phyloP scores from a whole-genome alignment of 2,888 invertebrate genomes.

The Meta bourneti region DNA sequence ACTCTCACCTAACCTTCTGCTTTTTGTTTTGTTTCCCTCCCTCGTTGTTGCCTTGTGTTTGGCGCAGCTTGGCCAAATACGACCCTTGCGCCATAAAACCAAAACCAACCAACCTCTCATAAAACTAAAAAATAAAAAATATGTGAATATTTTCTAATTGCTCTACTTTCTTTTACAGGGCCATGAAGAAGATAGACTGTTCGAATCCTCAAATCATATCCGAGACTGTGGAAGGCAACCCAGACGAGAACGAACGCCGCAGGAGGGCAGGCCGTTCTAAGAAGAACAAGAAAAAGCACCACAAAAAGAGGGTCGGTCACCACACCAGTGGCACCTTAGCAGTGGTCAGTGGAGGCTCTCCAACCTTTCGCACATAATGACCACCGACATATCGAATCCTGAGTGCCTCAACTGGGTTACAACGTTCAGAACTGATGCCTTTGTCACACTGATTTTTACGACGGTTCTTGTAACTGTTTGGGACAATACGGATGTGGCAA shows the following conservation, averaged over 20 bases:
- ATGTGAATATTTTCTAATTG: too few relatives aligned
- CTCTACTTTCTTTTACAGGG: constrained; percentile 63
- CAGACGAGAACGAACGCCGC: constrained; percentile 36
- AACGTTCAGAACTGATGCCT: background rate
- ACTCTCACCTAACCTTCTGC: too few relatives aligned
- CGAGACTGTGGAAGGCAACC: constrained; percentile 56
- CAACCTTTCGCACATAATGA: constrained; percentile 61
- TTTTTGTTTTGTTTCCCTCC: too few relatives aligned
- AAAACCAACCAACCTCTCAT: too few relatives aligned
- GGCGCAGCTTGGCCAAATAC: too few relatives aligned
- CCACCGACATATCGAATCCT: constrained; percentile 26
- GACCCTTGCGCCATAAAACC: too few relatives aligned
- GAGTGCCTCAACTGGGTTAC: background rate
- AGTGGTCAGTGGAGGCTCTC: constrained; percentile 69
- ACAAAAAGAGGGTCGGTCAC: constrained; percentile 43
- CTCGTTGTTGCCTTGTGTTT: too few relatives aligned
- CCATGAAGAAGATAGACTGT: constrained; percentile 81
- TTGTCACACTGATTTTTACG: background rate
- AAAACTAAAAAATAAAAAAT: too few relatives aligned
- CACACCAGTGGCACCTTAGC: constrained; percentile 67
- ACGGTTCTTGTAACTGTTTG: background rate
- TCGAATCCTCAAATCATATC: constrained; percentile 79
- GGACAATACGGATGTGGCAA: too few relatives aligned
- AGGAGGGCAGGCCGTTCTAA: constrained; percentile 52
- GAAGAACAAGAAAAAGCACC: constrained; percentile 64